These are phyloP conservation scores for Rutilus rutilus DNA, from an alignment of 2,113 vertebrate species.

Conservation along the genomic window DNA sequence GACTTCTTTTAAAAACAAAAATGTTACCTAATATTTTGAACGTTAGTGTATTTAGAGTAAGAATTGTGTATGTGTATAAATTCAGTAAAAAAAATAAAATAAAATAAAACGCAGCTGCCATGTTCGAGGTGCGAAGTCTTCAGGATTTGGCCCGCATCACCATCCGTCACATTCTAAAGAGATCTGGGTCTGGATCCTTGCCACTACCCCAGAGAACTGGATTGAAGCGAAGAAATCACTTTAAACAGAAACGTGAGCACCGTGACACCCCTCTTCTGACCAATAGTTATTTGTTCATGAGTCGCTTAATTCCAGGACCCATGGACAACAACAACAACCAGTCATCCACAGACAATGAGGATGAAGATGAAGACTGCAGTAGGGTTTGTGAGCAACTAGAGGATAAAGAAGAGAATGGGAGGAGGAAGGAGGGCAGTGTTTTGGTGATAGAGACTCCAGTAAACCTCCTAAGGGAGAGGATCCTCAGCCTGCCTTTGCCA, in stretches of 20 bases:
- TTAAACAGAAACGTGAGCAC: conserved; percentile 75
- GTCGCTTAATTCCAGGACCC: conserved; percentile 79
- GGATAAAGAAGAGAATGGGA: conserved; percentile 67
- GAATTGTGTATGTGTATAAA: not conserved
- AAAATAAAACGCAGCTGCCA: conserved; percentile 65
- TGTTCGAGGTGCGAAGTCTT: conserved; percentile 81
- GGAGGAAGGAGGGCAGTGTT: conserved; percentile 67
- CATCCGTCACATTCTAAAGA: conserved; percentile 84
- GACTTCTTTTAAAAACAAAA: not conserved
- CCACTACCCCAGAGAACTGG: conserved; percentile 56
- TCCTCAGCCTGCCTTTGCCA: conserved; percentile 84
- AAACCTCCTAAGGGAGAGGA: conserved; percentile 83
- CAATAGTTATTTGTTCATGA: conserved; percentile 86
- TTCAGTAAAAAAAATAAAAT: no score
- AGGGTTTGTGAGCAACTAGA: conserved; percentile 40
- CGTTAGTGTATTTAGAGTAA: not conserved
- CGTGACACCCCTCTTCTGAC: conserved; percentile 83
- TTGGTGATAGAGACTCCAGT: conserved; percentile 77
- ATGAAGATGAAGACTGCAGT: conserved; percentile 68
- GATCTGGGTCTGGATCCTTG: conserved; percentile 64
- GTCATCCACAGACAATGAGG: conserved; percentile 68
- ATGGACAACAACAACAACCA: conserved; percentile 82
- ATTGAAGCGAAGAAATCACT: conserved; percentile 63
- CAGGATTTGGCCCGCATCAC: conserved; percentile 87
- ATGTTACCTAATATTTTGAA: not conserved